Evolutionary conservation across 2,797 vertebrate species (phyloP).

Genomic region (Anniella stebbinsi): DNA sequence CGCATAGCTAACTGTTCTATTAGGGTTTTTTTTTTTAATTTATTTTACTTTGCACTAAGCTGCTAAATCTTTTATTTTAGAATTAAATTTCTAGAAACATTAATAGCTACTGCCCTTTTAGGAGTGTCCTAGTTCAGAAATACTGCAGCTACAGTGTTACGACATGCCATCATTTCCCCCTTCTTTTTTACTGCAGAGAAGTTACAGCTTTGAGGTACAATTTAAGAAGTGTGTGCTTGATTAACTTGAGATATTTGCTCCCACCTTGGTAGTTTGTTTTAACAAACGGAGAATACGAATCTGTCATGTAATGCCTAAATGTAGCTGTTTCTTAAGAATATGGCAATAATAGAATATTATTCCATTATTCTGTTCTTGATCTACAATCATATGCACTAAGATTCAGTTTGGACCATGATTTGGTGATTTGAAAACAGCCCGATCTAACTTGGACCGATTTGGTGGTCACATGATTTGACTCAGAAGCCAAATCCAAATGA

Average conservation of each 20-base stretch:
- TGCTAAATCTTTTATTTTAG: conserved; percentile 54
- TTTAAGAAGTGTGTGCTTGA: conserved; percentile 14
- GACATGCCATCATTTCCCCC: conserved; percentile 15
- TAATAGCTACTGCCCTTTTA: conserved; percentile 73
- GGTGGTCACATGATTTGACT: too few relatives aligned
- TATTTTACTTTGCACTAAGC: conserved; percentile 53
- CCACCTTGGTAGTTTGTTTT: conserved; percentile 2
- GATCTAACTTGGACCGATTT: too few relatives aligned
- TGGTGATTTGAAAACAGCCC: too few relatives aligned
- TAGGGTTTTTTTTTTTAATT: background rate
- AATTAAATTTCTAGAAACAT: conserved; percentile 68
- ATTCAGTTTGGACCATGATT: too few relatives aligned
- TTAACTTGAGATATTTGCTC: conserved; percentile 27
- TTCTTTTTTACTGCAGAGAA: conserved; percentile 23
- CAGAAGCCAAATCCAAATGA: too few relatives aligned
- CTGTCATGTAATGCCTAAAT: background rate
- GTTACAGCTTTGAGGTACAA: conserved; percentile 20
- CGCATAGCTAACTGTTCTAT: conserved; percentile 53
- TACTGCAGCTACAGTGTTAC: conserved; percentile 45
- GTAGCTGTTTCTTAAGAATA: background rate
- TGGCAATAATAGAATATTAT: conserved; percentile 43
- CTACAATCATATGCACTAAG: too few relatives aligned
- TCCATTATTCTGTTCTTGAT: conserved; percentile 45
- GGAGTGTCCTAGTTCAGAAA: conserved; percentile 59
- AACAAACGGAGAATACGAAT: background rate